Evolutionary conservation across 2,113 vertebrate species (phyloP).

Genomic region (Petrocephalus zakoni): DNA sequence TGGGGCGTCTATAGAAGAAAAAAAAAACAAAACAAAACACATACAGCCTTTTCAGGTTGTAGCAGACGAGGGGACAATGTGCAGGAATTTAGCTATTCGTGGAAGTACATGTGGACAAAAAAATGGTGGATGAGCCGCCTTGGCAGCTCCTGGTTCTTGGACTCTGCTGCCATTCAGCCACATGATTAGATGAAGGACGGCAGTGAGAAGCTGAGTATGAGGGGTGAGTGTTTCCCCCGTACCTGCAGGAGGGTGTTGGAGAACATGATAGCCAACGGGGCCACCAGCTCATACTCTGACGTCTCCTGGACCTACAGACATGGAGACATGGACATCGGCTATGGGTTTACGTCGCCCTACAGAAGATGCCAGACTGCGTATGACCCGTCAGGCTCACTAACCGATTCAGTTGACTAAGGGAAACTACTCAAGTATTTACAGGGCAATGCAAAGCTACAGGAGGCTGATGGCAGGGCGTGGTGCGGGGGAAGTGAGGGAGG

Average conservation of each 20-base stretch:
- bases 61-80: background rate
- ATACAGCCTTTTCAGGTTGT: background rate
- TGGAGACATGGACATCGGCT: background rate
- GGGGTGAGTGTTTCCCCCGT: constrained; percentile 37
- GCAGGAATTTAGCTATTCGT: background rate
- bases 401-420: background rate
- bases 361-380: background rate
- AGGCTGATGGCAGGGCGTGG: background rate
- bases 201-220: background rate
- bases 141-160: background rate
- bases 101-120: background rate
- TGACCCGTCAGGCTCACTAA: background rate
- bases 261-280: constrained; percentile 83
- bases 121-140: background rate
- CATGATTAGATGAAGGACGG: background rate
- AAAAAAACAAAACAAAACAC: background rate
- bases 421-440: background rate
- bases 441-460: background rate
- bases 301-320: constrained; percentile 76
- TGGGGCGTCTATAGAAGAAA: constrained; percentile 74
- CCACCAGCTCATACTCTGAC: constrained; percentile 81
- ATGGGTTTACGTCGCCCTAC: background rate
- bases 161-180: background rate
- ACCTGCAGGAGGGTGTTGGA: constrained; percentile 82
- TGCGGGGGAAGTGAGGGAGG: background rate